Percentiles rank a stretch among this genome's conserved stretches.
Evolutionary conservation across 1,140 invertebrate species (phyloP).

Genomic region (Drosophila subpulchrella): DNA sequence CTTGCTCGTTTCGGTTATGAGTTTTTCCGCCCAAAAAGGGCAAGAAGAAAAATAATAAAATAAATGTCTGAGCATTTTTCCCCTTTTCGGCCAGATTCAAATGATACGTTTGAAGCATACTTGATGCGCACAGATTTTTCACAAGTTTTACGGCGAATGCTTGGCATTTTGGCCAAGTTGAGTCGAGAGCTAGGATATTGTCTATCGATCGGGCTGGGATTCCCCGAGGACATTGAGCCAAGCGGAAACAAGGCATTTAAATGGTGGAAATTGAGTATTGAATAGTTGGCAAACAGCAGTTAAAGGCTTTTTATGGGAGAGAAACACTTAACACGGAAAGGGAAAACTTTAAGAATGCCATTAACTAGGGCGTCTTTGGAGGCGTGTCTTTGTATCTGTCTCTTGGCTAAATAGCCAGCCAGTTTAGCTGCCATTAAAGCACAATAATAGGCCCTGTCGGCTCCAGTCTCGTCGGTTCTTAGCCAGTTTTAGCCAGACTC

Average conservation of each 20-base stretch:
- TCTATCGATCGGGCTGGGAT: slow-evolving; percentile 37
- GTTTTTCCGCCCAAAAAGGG: slow-evolving; percentile 23
- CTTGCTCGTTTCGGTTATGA: slow-evolving; percentile 38
- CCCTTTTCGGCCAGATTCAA: slow-evolving; percentile 47
- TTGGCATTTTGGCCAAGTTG: slow-evolving; percentile 38
- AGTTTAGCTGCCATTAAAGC: slow-evolving; percentile 75
- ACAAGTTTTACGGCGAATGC: slow-evolving; percentile 60
- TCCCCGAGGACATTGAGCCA: slow-evolving; percentile 18
- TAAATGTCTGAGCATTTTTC: slow-evolving; percentile 57
- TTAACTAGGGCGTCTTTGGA: slow-evolving; percentile 63
- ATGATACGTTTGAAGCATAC: slow-evolving; percentile 63
- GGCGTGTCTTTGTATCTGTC: slow-evolving; percentile 10
- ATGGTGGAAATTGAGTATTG: slow-evolving; percentile 55
- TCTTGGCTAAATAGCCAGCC: slow-evolving; percentile 51
- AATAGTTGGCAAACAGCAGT: slow-evolving; percentile 47
- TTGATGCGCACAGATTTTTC: slow-evolving; percentile 52
- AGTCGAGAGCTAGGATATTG: slow-evolving; percentile 36
- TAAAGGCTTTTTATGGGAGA: slow-evolving; percentile 11
- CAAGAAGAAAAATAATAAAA: slow-evolving; percentile 44
- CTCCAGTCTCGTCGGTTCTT: slow-evolving; percentile 24
- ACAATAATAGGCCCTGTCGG: slow-evolving; percentile 57
- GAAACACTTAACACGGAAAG: slow-evolving; percentile 4
- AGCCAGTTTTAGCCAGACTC: slow-evolving; percentile 21
- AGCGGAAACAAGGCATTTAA: slow-evolving; percentile 52
- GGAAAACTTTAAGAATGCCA: slow-evolving; percentile 47